Evolutionary conservation across 2,113 vertebrate species (phyloP).

Genomic region (Mus musculus): GRCm39 chr2:112559501-112560000

Average conservation of each 20-base stretch:
- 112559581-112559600: neutral
- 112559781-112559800: neutral
- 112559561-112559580: neutral
- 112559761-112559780: neutral
- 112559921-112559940: neutral
- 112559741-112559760: neutral
- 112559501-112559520: neutral
- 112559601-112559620: neutral
- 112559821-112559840: neutral
- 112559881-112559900: neutral
- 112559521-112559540: neutral
- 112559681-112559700: neutral
- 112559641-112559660: neutral
- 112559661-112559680: neutral
- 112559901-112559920: slow-evolving; percentile 23
- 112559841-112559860: neutral
- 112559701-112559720: neutral
- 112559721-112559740: neutral
- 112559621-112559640: slow-evolving; percentile 27
- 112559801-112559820: no score
- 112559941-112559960: neutral
- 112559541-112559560: neutral
- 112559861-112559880: neutral
- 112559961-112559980: neutral
- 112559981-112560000: neutral